Base-by-base conservation (phyloP, 2,888 invertebrate genomes). In the Hemicrepidius hirtus region DNA sequence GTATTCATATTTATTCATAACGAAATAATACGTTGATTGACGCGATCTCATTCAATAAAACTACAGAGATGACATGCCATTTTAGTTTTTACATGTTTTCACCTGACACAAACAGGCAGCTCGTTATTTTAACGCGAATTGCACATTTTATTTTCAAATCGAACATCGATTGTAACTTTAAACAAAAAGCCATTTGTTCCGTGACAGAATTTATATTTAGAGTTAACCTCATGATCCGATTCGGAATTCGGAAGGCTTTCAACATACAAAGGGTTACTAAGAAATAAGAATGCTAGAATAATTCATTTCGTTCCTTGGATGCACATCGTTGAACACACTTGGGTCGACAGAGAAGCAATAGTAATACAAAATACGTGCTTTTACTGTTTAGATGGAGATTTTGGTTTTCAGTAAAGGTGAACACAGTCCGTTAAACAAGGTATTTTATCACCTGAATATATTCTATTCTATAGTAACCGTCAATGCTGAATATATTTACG, bases 281-380 rank as follows among this genome's bases (percentile, higher is more conserved):
- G 53, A 53, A 53, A 53, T 53, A 53, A 53, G 53, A 53, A 53
- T 28, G 28, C 53, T 16, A 53, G 53, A 62, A 62, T 62, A 62
- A 62, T 62, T 62, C 46, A 62, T 62, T 62, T 44, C 60, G 13
- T 60, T 28, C 24, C 13, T 60, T 13, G 40, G 41, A 60, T 60
- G 41, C 60, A 60, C 60, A 40, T 24, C 24, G 60, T 60, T 60
- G 60, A 60, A 40, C 60, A 60, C 41, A 41, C 40, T 41, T 16
- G 62, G 62, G 28, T 28, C 32, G 53, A 44, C 44, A 12, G 46
- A 32, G 20, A 32, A 5, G 44, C 18, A 41, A 28, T 60, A 41
- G 41, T 60, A 60, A 60, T 60, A 60, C 60, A 60, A 62, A 62
- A 44, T 62, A 62, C 62, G 60, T 62, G 62, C 46, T 32, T 28